These are phyloP conservation scores for Corticium candelabrum DNA, from an alignment of 37 sponge, comb jelly and placozoan species.

Conservation along the genomic window DNA sequence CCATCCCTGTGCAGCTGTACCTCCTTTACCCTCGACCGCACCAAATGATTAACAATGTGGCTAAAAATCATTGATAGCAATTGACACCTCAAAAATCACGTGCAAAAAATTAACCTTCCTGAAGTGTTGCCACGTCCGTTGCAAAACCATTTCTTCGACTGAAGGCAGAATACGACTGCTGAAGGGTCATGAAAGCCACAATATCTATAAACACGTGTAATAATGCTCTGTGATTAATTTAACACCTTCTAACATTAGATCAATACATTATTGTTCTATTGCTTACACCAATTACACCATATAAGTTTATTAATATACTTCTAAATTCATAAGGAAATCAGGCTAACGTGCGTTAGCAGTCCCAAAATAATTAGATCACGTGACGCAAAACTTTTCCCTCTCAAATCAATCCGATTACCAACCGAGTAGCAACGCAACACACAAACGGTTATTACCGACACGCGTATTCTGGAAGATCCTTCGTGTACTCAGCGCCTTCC, in stretches of 20 bases:
- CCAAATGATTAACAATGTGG: conserved; percentile 93
- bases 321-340: too few relatives aligned
- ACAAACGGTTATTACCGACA: conserved; percentile 45
- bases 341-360: too few relatives aligned
- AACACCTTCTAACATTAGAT: too few relatives aligned
- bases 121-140: conserved; percentile 96
- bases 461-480: conserved; percentile 60
- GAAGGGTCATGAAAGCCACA: conserved; percentile 96
- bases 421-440: too few relatives aligned
- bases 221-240: too few relatives aligned
- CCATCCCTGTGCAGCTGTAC: conserved; percentile 91
- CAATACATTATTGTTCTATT: too few relatives aligned
- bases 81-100: background rate
- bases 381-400: too few relatives aligned
- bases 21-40: conserved; percentile 78
- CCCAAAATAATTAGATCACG: too few relatives aligned
- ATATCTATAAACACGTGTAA: conserved; percentile 32
- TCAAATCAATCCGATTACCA: too few relatives aligned
- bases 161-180: conserved; percentile 86
- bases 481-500: conserved; percentile 8
- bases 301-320: too few relatives aligned
- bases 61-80: conserved; percentile 6
- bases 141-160: conserved; percentile 94
- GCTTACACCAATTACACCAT: too few relatives aligned
- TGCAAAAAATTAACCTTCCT: conserved; percentile 22